A percentile compares a stretch with the other conserved stretches of the same genome.
Conservation (phyloP, 2,113 vertebrate species). For the Rattus rattus region DNA sequence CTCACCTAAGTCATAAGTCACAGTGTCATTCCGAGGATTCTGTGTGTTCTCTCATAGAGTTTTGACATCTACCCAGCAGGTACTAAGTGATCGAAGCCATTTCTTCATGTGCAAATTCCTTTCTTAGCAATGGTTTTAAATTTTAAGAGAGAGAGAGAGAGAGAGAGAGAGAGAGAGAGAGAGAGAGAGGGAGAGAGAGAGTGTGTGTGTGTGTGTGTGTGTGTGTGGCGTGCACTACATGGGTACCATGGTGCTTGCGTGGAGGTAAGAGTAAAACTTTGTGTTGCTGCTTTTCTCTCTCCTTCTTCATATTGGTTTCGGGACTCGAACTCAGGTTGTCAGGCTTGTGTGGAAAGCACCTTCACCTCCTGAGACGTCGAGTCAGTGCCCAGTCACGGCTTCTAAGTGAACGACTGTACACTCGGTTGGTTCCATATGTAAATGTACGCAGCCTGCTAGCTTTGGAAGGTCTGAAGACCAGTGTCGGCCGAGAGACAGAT, state of each 20-base stretch:
- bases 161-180: too few relatives aligned
- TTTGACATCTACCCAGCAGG: neutral
- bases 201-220: neutral
- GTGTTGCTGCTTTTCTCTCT: neutral
- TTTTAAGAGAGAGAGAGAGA: neutral
- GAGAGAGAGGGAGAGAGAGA: too few relatives aligned
- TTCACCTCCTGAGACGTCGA: neutral
- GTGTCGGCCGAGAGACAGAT: neutral
- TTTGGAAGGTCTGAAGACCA: neutral
- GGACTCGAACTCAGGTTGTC: neutral
- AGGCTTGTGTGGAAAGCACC: neutral
- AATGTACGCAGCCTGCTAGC: neutral
- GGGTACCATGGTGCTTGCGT: neutral
- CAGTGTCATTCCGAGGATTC: neutral
- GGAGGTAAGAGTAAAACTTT: neutral
- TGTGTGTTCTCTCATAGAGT: neutral
- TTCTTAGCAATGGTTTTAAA: constrained; percentile 2
- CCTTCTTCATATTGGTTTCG: neutral
- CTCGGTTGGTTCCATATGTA: neutral
- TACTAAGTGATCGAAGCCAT: neutral
- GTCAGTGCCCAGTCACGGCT: neutral
- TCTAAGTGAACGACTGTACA: neutral
- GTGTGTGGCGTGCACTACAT: neutral
- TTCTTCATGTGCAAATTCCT: neutral
- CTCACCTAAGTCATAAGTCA: neutral